These are phyloP conservation scores for Danionella cerebrum DNA, from an alignment of 2,113 vertebrate species.

Conservation along the genomic window DNA sequence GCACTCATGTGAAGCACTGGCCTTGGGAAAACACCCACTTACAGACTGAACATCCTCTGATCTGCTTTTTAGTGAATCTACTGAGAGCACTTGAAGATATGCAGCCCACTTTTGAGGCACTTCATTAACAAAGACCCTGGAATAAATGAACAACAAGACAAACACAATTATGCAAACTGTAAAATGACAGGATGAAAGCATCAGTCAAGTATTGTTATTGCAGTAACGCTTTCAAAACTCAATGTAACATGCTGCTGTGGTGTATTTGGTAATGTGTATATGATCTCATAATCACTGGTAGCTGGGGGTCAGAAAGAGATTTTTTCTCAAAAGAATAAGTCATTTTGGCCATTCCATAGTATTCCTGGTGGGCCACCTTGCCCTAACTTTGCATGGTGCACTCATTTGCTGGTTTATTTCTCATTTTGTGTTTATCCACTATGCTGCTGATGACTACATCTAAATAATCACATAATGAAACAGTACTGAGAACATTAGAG, in stretches of 20 bases:
- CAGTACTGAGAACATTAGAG: no score
- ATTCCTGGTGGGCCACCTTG: no score
- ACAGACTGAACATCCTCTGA: neutral
- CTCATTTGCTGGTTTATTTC: no score
- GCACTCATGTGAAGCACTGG: neutral
- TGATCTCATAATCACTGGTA: no score
- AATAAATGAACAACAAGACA: neutral
- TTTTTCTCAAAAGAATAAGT: no score
- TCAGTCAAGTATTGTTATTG: neutral
- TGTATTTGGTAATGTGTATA: no score
- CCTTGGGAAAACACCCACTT: slow-evolving; percentile 7
- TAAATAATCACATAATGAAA: no score
- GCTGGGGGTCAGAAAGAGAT: neutral
- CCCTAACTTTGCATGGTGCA: no score
- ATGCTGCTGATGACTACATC: no score
- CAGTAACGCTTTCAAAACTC: neutral
- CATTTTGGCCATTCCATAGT: no score
- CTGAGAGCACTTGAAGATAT: neutral
- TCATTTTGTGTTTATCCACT: no score
- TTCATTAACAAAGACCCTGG: neutral
- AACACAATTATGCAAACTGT: neutral
- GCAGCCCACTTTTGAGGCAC: neutral
- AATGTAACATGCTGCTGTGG: no score
- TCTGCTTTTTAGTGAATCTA: neutral
- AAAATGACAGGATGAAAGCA: neutral